phyloP scores from a whole-genome alignment of 2,888 invertebrate genomes.

The Leucophenga montana region DNA sequence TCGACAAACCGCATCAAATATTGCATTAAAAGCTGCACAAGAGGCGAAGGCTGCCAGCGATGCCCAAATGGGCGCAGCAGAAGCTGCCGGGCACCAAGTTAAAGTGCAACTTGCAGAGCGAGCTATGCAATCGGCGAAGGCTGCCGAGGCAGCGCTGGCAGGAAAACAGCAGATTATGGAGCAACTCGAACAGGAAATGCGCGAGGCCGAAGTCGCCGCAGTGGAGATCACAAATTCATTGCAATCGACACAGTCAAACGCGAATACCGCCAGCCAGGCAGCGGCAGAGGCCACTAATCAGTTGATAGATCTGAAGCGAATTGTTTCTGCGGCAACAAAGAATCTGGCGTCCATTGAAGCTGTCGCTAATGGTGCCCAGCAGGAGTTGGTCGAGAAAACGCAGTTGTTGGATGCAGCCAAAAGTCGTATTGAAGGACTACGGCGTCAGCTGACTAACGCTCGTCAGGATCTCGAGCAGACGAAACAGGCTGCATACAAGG shows the following conservation, averaged over 20 bases:
- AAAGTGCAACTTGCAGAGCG: conserved; percentile 82
- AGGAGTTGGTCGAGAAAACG: conserved; percentile 78
- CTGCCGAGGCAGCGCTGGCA: conserved; percentile 79
- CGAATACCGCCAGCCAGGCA: conserved; percentile 77
- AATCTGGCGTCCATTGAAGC: conserved; percentile 1
- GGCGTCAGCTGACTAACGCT: conserved; percentile 77
- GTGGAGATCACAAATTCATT: conserved; percentile 77
- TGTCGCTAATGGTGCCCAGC: conserved; percentile 77
- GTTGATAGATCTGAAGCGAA: not conserved
- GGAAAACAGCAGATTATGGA: conserved; percentile 60
- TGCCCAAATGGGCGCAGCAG: conserved; percentile 81
- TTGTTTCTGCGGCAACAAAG: not conserved
- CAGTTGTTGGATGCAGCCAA: conserved; percentile 80
- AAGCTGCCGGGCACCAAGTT: conserved; percentile 81
- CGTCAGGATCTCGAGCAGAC: conserved; percentile 79
- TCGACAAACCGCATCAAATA: conserved; percentile 76
- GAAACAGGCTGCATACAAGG: conserved; percentile 79
- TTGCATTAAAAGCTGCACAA: conserved; percentile 82
- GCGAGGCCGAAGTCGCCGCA: conserved; percentile 78
- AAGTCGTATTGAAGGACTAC: conserved; percentile 78
- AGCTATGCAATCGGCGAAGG: conserved; percentile 80
- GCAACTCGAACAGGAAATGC: conserved; percentile 79
- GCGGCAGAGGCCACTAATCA: conserved; percentile 77
- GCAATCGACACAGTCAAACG: conserved; percentile 78
- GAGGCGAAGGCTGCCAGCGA: conserved; percentile 81